A percentile compares a stretch with the other conserved stretches of the same genome.
phyloP scores from a whole-genome alignment of 92 coral and sea anemone species.

The Parazoanthus atlanticus region DNA sequence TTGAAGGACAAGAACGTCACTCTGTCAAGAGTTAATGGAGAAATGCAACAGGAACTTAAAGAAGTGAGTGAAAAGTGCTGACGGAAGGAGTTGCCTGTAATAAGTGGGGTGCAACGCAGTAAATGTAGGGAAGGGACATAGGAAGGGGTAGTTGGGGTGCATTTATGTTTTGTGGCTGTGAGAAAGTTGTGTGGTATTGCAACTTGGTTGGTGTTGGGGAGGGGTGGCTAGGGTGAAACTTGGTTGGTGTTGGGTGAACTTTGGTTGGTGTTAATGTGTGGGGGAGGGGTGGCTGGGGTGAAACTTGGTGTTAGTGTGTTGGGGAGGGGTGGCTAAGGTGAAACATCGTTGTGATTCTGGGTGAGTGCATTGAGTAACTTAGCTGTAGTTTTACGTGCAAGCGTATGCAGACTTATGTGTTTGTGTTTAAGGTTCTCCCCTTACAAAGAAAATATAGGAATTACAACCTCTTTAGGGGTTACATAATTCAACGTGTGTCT shows the following conservation, averaged over 20 bases:
- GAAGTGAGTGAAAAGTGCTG: constrained; percentile 60
- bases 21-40: constrained; percentile 88
- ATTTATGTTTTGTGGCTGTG: not conserved
- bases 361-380: too few species aligned
- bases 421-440: too few species aligned
- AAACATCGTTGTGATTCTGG: not conserved
- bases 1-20: constrained; percentile 81
- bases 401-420: too few species aligned
- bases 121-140: not conserved
- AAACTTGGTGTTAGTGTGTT: not conserved
- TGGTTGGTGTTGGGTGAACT: not conserved
- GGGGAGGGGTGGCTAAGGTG: not conserved
- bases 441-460: not conserved
- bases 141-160: not conserved
- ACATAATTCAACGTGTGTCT: not conserved
- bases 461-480: not conserved
- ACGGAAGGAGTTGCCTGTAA: not conserved
- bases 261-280: not conserved
- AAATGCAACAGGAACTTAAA: constrained; percentile 90
- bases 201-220: not conserved
- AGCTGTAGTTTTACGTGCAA: too few species aligned
- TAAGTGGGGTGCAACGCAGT: not conserved
- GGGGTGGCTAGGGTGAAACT: not conserved
- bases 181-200: not conserved
- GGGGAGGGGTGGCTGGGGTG: not conserved